These are phyloP conservation scores for Moxostoma hubbsi DNA, from an alignment of 2,797 vertebrate species.

Conservation along the genomic window DNA sequence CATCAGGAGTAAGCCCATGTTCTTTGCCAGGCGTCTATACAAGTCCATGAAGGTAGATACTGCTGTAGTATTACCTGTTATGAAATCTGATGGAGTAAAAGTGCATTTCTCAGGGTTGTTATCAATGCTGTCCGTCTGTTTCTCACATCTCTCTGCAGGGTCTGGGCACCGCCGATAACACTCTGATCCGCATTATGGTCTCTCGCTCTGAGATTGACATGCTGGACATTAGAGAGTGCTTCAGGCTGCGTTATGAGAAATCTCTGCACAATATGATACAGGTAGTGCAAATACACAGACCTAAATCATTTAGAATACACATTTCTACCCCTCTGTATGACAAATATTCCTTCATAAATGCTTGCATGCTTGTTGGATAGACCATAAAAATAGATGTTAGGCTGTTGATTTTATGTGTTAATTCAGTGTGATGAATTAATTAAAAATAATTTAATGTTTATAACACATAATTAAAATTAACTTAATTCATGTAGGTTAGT, in stretches of 20 bases:
- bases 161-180: conserved; percentile 94
- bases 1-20: conserved; percentile 87
- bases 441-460: too few species aligned
- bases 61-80: background rate
- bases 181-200: conserved; percentile 96
- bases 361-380: too few species aligned
- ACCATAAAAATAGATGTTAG: too few species aligned
- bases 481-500: too few species aligned
- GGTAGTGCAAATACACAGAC: conserved; percentile 70
- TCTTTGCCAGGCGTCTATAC: conserved; percentile 91
- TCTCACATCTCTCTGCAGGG: conserved; percentile 75
- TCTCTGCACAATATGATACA: conserved; percentile 95
- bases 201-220: conserved; percentile 93
- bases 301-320: too few species aligned
- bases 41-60: conserved; percentile 95
- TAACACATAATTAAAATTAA: too few species aligned
- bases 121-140: background rate
- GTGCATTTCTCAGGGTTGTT: background rate
- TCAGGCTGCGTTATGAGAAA: conserved; percentile 92
- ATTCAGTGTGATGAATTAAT: too few species aligned
- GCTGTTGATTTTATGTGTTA: too few species aligned
- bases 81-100: background rate
- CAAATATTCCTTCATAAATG: too few species aligned
- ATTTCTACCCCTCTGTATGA: too few species aligned
- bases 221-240: conserved; percentile 96